These are phyloP conservation scores for Drosophila pruinosa DNA, from an alignment of 1,140 invertebrate species.

Conservation along the genomic window DNA sequence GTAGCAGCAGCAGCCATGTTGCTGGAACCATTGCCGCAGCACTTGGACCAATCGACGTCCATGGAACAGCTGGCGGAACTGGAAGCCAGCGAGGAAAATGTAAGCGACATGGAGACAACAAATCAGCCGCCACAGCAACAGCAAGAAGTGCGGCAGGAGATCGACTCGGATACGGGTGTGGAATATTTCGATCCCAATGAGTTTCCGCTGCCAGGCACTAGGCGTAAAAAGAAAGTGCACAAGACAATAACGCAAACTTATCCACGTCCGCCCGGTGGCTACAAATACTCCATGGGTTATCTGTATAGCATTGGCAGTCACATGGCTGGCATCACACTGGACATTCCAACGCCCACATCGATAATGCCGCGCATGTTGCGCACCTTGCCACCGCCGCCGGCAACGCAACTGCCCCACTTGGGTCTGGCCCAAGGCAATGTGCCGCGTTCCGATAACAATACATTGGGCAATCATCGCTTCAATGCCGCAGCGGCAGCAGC, in stretches of 20 bases:
- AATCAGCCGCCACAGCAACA: constrained; percentile 5
- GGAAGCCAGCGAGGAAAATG: neutral
- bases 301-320: constrained; percentile 59
- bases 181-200: constrained; percentile 27
- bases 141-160: neutral
- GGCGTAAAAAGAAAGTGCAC: constrained; percentile 11
- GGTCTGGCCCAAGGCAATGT: constrained; percentile 11
- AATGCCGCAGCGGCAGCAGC: constrained; percentile 10
- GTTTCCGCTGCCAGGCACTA: constrained; percentile 24
- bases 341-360: constrained; percentile 59
- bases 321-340: constrained; percentile 51
- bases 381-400: constrained; percentile 33
- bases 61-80: neutral
- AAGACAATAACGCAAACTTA: constrained; percentile 36
- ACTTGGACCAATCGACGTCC: constrained; percentile 5
- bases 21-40: constrained; percentile 22
- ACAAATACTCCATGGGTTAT: constrained; percentile 68
- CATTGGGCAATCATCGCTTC: constrained; percentile 35
- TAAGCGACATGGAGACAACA: too few relatives aligned
- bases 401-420: constrained; percentile 8
- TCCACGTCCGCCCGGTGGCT: constrained; percentile 64
- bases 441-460: constrained; percentile 9
- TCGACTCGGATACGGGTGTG: constrained; percentile 1
- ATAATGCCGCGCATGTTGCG: constrained; percentile 57
- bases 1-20: neutral